These are phyloP conservation scores for Nilaparvata lugens DNA, from an alignment of 1,140 invertebrate species.

Conservation along the genomic window DNA sequence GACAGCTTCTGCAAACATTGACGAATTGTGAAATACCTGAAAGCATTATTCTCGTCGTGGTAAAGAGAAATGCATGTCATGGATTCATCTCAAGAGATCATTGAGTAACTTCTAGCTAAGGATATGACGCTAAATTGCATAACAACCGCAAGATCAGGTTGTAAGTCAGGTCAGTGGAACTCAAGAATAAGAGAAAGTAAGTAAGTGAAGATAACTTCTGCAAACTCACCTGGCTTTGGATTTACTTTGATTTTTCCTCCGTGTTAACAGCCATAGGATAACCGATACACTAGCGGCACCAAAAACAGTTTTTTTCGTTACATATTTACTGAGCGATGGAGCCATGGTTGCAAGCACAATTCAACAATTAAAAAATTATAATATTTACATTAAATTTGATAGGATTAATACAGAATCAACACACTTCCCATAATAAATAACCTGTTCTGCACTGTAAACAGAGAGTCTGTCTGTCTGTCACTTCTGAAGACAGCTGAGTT, in stretches of 20 bases:
- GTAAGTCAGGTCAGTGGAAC: neutral
- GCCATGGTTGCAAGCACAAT: constrained; percentile 39
- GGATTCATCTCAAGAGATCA: neutral
- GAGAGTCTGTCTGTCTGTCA: too few species aligned
- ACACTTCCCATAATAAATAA: too few species aligned
- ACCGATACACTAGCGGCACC: constrained; percentile 43
- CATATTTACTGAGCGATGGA: constrained; percentile 50
- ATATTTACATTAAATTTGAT: too few species aligned
- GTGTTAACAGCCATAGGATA: constrained; percentile 44
- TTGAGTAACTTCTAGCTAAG: neutral
- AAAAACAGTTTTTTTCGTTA: constrained; percentile 43
- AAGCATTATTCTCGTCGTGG: neutral
- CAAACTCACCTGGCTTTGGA: constrained; percentile 31
- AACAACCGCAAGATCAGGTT: neutral
- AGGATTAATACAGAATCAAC: too few species aligned
- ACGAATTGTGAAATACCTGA: too few species aligned
- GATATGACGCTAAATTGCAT: neutral
- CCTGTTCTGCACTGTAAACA: too few species aligned
- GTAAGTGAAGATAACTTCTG: neutral
- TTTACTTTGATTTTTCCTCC: constrained; percentile 36
- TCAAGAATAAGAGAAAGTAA: neutral
- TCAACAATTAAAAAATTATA: too few species aligned
- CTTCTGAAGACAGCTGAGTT: too few species aligned
- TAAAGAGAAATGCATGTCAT: neutral
- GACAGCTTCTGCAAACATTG: too few species aligned